A percentile compares a stretch with the other conserved stretches of the same genome.
Evolutionary conservation across 1,140 invertebrate genomes (phyloP).

Genomic region (Laupala kohalensis): DNA sequence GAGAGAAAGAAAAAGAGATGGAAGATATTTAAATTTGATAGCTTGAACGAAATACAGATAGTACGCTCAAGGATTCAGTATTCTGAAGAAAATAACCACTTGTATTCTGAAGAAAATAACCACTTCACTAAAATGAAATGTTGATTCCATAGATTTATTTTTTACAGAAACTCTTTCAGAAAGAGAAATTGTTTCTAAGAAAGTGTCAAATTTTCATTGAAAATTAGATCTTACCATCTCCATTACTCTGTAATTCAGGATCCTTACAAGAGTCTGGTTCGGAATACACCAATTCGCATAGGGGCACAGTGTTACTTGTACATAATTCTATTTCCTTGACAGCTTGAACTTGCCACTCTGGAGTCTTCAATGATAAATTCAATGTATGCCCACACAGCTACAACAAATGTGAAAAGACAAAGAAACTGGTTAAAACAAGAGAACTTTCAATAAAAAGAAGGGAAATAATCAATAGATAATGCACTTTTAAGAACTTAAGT

Average conservation of each 20-base stretch:
- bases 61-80: no score
- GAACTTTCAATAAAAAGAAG: background rate
- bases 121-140: no score
- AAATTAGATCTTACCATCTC: background rate
- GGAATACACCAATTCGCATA: constrained; percentile 36
- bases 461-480: background rate
- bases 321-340: constrained; percentile 71
- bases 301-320: constrained; percentile 65
- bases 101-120: no score
- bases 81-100: no score
- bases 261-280: background rate
- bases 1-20: no score
- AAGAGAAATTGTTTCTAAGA: no score
- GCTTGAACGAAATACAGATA: no score
- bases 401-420: constrained; percentile 19
- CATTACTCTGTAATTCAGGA: background rate
- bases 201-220: no score
- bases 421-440: background rate
- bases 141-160: no score
- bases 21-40: no score
- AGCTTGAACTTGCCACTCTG: constrained; percentile 67
- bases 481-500: background rate
- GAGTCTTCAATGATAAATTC: constrained; percentile 63
- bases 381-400: constrained; percentile 55
- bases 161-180: no score